Conservation (phyloP, 2,888 invertebrate species). For the Parnassius apollo region DNA sequence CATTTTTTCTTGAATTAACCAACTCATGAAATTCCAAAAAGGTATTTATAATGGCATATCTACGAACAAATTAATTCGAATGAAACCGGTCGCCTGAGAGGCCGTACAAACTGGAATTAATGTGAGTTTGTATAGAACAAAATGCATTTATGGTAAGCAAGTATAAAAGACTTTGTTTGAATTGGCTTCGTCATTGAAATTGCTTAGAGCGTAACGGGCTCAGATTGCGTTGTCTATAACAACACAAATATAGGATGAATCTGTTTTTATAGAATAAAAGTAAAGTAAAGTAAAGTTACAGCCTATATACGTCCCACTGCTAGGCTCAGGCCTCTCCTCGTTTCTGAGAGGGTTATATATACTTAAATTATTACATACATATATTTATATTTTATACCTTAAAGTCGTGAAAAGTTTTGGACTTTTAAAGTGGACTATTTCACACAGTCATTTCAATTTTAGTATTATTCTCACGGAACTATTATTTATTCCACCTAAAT, state of each 20-base stretch:
- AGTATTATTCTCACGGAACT: no score
- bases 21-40: slow-evolving; percentile 7
- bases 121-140: slow-evolving; percentile 14
- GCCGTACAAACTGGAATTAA: slow-evolving; percentile 18
- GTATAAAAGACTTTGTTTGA: slow-evolving; percentile 22
- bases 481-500: no score
- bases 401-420: no score
- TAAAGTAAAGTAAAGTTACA: no score
- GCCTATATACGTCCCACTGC: no score
- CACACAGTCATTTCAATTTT: no score
- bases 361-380: no score
- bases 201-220: slow-evolving; percentile 9
- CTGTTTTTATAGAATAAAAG: background rate
- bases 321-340: no score
- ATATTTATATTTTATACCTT: no score
- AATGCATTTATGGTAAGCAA: slow-evolving; percentile 23
- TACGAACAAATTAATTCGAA: slow-evolving; percentile 17
- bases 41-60: slow-evolving; percentile 6
- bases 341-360: no score
- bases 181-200: slow-evolving; percentile 20
- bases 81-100: slow-evolving; percentile 20
- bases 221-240: slow-evolving; percentile 4
- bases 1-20: background rate
- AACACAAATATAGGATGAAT: slow-evolving; percentile 11
- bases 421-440: no score